Evolutionary conservation across 2,797 vertebrate species (phyloP), one percentile per base, ranked within the genome.

Genomic region (Myioborus melanocephalus): DNA sequence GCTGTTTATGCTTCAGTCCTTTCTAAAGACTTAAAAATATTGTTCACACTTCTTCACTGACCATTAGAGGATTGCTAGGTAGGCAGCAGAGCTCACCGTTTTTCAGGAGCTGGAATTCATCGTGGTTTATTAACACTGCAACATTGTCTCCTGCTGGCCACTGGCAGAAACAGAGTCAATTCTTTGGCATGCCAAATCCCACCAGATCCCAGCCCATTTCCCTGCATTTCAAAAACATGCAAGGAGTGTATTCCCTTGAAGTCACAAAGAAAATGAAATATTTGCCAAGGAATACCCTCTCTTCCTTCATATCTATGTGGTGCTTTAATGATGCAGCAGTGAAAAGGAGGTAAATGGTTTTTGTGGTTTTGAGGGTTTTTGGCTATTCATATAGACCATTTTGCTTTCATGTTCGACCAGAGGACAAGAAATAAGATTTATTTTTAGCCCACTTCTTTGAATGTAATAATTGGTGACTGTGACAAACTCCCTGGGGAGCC

Each of bases 61-160:
- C 21, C 20, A 3, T 15, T 27, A n/a, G 14, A 80, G 47, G 72
- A 80, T 15, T 89, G 6, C 69, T 72, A 39, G 26, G 41, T 60
- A 44, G 46, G 52, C 71, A 56, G 34, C 23, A 83, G 60, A 91
- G 19, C 32, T 89, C 43, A 22, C 27, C 19, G 35, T 30, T 72
- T 34, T 11, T 66, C 60, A 27, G 59, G 35, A 61, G 16, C 6
- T 60, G 49, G 17, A 71, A 73, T 85, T 39, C 73, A 73, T 34
- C 1, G 3, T 14, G 8, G 23, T 73, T 76, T 70, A 66, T 91
- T 80, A 87, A 49, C 52, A 85, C 43, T 39, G 39, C 75, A 87
- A 64, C 22, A 43, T 87, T 91, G 75, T 87, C 78, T 96, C 41
- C 89, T 92, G 52, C 64, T 92, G 89, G 64, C 17, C 68, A 39